A percentile compares a stretch with the other conserved stretches of the same genome.
Conservation (phyloP, 2,113 vertebrate genomes). For the Thamnaconus septentrionalis region DNA sequence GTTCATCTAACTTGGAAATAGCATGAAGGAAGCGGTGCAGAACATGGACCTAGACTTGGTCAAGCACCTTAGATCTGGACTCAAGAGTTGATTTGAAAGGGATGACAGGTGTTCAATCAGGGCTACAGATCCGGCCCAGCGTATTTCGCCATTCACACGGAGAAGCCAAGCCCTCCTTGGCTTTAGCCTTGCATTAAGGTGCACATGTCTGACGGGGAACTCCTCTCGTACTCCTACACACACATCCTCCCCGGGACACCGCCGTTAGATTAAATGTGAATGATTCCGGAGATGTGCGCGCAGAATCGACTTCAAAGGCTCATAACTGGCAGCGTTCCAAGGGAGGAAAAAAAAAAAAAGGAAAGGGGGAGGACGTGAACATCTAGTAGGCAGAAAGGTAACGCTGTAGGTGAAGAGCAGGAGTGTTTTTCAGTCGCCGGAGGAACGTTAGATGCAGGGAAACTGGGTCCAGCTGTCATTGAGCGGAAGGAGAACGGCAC, state of each 20-base stretch:
- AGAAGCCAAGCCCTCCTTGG: no score
- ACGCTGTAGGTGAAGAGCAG: constrained; percentile 3
- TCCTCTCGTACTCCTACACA: constrained; percentile 1
- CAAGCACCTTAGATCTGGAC: no score
- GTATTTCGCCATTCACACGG: no score
- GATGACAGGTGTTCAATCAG: no score
- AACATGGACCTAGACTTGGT: background rate
- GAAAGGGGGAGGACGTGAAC: constrained; percentile 30
- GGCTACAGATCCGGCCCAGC: no score
- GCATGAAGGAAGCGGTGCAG: background rate
- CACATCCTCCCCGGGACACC: constrained; percentile 7
- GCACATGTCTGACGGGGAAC: background rate
- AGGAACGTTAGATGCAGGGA: constrained; percentile 12
- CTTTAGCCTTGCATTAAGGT: no score
- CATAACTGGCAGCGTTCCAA: constrained; percentile 30
- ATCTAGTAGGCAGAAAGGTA: constrained; percentile 23
- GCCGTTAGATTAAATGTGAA: constrained; percentile 18
- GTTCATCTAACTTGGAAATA: no score
- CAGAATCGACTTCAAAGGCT: constrained; percentile 34
- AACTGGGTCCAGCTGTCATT: constrained; percentile 29
- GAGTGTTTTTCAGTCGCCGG: constrained; percentile 13
- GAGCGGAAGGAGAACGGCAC: constrained; percentile 26
- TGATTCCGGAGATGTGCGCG: constrained; percentile 23
- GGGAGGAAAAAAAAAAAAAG: no score
- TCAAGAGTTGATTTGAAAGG: no score